Evolutionary conservation across 2,888 invertebrate species (phyloP).

Genomic region (Diogma glabrata): DNA sequence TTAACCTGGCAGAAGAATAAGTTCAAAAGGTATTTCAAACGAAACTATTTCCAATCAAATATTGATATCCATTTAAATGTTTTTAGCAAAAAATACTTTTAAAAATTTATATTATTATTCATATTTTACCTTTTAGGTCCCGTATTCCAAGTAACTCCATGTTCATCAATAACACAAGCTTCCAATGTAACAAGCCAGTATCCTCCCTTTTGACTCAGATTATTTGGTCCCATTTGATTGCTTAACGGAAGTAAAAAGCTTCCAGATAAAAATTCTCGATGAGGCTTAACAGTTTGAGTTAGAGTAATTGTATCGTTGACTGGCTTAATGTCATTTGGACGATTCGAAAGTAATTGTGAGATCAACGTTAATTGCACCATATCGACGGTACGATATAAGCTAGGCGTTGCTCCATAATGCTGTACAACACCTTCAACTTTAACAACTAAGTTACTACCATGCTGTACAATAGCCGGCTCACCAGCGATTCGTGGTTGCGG

Average conservation of each 20-base stretch:
- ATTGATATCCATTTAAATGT: too few relatives aligned
- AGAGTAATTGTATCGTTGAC: constrained; percentile 40
- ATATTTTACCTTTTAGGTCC: constrained; percentile 69
- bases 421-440: constrained; percentile 90
- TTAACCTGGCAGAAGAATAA: too few relatives aligned
- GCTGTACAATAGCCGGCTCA: constrained; percentile 73
- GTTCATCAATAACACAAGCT: constrained; percentile 74
- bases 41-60: too few relatives aligned
- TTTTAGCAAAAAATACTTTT: neutral
- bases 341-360: constrained; percentile 45
- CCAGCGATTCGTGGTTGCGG: constrained; percentile 68
- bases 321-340: constrained; percentile 22
- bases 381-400: constrained; percentile 57
- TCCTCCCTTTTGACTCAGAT: constrained; percentile 46
- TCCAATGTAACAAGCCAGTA: constrained; percentile 70
- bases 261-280: constrained; percentile 88
- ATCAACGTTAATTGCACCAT: constrained; percentile 59
- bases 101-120: constrained; percentile 3
- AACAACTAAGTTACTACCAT: constrained; percentile 75
- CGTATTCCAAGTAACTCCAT: constrained; percentile 79
- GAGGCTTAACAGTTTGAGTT: constrained; percentile 75
- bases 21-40: neutral
- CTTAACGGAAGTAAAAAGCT: constrained; percentile 60
- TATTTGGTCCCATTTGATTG: constrained; percentile 21
- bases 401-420: constrained; percentile 50